Base-by-base conservation (phyloP, 2,113 vertebrate genomes). In the Pholis gunnellus region DNA sequence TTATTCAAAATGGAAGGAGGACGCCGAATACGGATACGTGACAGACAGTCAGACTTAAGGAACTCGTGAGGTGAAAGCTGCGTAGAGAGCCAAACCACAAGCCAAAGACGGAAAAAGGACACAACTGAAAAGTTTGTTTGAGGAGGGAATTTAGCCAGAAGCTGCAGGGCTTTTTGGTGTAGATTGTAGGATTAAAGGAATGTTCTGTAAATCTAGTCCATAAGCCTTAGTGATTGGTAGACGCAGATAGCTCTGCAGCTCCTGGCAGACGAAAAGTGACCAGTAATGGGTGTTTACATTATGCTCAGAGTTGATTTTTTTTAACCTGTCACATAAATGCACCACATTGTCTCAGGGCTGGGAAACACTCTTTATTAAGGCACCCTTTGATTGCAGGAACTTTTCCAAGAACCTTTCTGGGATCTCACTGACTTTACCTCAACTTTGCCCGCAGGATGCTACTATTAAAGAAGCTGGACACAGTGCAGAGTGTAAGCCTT, bases 101-200 rank as follows among this genome's bases (percentile, higher is more conserved):
- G 82, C 59, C 78, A 88, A 82, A 82, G 75, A 80, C 72, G 9
- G 61, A 36, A 80, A 76, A 75, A 78, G 76, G 78, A 81, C 72
- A 63, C 36, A 18, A 79, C 18, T 63, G 42, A 79, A 79, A 85
- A 72, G 72, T 86, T 70, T 75, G 74, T 75, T 77, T 70, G 61
- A 84, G 72, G 75, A 73, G 64, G 40, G 66, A 81, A 57, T 75
- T 76, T 8, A 57, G 64, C 54, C 25, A 11, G 40, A 73, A 72
- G 78, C 74, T 1, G 6, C 18, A 15, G 34, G 82, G 82, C 76
- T 66, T 73, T 44, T 56, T 68, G 63, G 61, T 52, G 25, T 1
- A 56, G 80, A 77, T 64, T 79, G 59, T 54, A n/a, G 68, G 82
- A 89, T 87, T 86, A 79, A 56, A 85, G 85, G 38, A 81, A 40